These are phyloP conservation scores for Hyposoter dolosus DNA, from an alignment of 2,888 invertebrate species.

Conservation along the genomic window DNA sequence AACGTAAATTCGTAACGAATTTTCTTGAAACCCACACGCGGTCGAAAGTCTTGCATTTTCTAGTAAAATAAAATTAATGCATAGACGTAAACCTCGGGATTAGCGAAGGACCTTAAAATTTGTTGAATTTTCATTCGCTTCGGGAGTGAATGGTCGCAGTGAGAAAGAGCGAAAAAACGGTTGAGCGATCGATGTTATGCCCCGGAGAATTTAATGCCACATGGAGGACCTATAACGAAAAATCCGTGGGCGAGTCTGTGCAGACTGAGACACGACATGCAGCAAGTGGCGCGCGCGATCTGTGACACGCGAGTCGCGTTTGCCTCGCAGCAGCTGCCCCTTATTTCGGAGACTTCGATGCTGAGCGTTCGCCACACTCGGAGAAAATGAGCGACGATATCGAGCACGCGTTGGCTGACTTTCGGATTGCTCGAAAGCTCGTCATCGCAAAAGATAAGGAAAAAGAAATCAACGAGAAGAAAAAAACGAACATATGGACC, in stretches of 20 bases:
- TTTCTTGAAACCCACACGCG: too few relatives aligned
- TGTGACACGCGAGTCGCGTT: conserved; percentile 60
- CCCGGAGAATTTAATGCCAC: conserved; percentile 44
- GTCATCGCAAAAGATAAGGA: background rate
- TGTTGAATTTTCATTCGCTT: background rate
- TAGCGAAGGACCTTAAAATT: too few relatives aligned
- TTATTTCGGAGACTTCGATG: conserved; percentile 66
- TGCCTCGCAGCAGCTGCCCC: conserved; percentile 57
- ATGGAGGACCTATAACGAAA: conserved; percentile 33
- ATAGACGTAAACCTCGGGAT: too few relatives aligned
- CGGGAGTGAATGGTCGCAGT: background rate
- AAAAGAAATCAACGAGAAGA: background rate
- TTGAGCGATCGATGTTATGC: conserved; percentile 28
- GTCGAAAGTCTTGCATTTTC: background rate
- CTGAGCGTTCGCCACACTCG: conserved; percentile 46
- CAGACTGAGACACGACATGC: conserved; percentile 23
- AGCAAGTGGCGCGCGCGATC: conserved; percentile 33
- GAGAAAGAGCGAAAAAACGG: background rate
- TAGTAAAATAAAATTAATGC: too few relatives aligned
- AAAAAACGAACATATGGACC: background rate
- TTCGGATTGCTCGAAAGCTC: conserved; percentile 34
- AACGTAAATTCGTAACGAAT: background rate
- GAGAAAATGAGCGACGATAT: conserved; percentile 40
- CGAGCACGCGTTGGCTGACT: conserved; percentile 39
- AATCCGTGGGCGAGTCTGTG: conserved; percentile 47